A percentile compares a stretch with the other conserved stretches of the same genome.
Conservation (phyloP, 2,797 vertebrate species). For the Eulemur rubriventer region DNA sequence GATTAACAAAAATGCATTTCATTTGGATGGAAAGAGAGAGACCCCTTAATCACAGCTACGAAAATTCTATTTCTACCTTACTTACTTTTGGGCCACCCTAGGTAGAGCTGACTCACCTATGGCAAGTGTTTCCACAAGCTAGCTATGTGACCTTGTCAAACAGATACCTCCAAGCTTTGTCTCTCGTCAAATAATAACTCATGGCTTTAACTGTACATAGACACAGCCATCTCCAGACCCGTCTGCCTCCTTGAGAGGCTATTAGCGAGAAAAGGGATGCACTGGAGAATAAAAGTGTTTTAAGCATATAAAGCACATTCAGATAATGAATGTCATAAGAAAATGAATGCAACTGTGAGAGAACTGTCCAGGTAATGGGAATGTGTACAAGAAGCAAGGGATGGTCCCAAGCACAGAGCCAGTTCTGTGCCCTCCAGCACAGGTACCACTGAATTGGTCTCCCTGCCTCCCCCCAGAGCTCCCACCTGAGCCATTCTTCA, state of each 20-base stretch:
- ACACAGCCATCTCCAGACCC: neutral
- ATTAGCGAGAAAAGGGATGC: neutral
- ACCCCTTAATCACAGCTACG: neutral
- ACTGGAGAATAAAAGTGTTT: neutral
- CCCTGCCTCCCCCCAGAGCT: rapidly evolving
- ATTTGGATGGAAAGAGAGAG: neutral
- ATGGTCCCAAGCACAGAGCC: neutral
- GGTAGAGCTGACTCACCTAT: neutral
- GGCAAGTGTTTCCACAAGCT: neutral
- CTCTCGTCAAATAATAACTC: neutral
- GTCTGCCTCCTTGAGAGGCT: neutral
- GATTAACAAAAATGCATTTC: neutral
- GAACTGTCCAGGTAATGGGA: neutral
- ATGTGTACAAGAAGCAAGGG: neutral
- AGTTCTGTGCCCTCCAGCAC: no score
- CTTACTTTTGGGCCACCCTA: neutral
- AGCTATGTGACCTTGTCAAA: neutral
- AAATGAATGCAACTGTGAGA: neutral
- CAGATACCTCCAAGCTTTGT: neutral
- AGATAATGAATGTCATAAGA: neutral
- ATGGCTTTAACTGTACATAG: neutral
- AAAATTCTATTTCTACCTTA: neutral
- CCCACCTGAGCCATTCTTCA: neutral
- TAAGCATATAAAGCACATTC: neutral
- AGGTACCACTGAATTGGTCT: neutral